A percentile compares a stretch with the other conserved stretches of the same genome.
Conservation (phyloP, 2,888 invertebrate genomes). For the Celastrina argiolus region DNA sequence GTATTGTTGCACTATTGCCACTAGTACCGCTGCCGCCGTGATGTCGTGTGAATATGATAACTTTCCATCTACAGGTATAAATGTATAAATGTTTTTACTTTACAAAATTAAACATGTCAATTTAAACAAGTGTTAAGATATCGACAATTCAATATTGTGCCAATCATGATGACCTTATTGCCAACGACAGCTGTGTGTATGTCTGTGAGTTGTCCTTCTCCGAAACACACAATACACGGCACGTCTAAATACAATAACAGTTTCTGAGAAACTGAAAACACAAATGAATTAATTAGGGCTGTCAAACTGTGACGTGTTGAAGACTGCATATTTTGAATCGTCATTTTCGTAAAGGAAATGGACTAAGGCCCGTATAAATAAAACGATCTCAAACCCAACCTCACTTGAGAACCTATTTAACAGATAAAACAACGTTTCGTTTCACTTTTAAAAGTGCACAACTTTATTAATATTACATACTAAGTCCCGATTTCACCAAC, state of each 20-base stretch:
- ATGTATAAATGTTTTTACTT: background rate
- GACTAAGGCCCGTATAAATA: too few species aligned
- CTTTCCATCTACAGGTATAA: too few species aligned
- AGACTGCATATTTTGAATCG: background rate
- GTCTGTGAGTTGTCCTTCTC: background rate
- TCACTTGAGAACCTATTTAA: too few species aligned
- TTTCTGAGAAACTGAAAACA: background rate
- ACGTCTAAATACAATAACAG: conserved; percentile 1
- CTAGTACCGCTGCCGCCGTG: too few species aligned
- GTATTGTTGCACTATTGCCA: too few species aligned
- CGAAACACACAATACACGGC: conserved; percentile 4
- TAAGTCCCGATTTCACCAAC: too few species aligned
- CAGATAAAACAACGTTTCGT: too few species aligned
- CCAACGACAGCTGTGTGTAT: background rate
- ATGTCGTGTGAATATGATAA: too few species aligned
- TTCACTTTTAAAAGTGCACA: too few species aligned
- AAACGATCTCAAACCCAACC: too few species aligned
- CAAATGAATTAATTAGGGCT: background rate
- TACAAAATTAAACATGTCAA: background rate
- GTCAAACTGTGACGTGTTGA: background rate
- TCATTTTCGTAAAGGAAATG: too few species aligned
- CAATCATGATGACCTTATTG: background rate
- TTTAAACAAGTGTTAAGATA: background rate
- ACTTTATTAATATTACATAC: too few species aligned
- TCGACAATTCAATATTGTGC: background rate